Evolutionary conservation across 2,888 invertebrate species (phyloP).

Genomic region (Rhynchonema sp.): DNA sequence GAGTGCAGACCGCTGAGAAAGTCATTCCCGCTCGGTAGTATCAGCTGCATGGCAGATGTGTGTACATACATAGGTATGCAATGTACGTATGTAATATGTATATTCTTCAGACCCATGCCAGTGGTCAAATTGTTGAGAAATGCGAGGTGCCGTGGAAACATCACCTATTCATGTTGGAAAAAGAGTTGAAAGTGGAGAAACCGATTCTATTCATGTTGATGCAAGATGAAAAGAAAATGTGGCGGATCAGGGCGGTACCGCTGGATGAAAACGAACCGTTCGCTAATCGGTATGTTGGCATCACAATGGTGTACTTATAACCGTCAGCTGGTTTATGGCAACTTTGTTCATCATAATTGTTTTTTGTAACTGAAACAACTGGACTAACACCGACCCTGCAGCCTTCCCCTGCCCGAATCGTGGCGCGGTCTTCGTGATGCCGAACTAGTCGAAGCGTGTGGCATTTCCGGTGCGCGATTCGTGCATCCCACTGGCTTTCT

Average conservation of each 20-base stretch:
- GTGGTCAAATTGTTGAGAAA: neutral
- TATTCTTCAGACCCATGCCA: neutral
- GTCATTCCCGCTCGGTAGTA: too few relatives aligned
- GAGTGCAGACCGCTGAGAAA: too few relatives aligned
- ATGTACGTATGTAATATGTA: too few relatives aligned
- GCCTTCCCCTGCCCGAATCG: conserved; percentile 52
- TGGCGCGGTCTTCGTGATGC: conserved; percentile 73
- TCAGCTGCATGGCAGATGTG: too few relatives aligned
- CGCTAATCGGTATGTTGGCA: neutral
- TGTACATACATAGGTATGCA: too few relatives aligned
- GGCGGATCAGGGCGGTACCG: conserved; percentile 72
- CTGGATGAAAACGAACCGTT: conserved; percentile 22
- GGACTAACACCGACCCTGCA: too few relatives aligned
- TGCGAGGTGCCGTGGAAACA: neutral
- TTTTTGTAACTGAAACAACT: too few relatives aligned
- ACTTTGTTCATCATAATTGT: neutral
- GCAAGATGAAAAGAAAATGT: conserved; percentile 35
- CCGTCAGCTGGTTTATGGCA: neutral
- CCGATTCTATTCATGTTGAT: neutral
- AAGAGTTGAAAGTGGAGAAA: neutral
- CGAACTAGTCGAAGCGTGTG: conserved; percentile 45
- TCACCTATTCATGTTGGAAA: neutral
- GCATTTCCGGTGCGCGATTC: conserved; percentile 41
- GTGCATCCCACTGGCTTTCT: conserved; percentile 78
- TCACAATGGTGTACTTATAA: neutral